These are phyloP conservation scores for Chymomyza costata DNA, from an alignment of 1,140 invertebrate genomes.

Conservation along the genomic window DNA sequence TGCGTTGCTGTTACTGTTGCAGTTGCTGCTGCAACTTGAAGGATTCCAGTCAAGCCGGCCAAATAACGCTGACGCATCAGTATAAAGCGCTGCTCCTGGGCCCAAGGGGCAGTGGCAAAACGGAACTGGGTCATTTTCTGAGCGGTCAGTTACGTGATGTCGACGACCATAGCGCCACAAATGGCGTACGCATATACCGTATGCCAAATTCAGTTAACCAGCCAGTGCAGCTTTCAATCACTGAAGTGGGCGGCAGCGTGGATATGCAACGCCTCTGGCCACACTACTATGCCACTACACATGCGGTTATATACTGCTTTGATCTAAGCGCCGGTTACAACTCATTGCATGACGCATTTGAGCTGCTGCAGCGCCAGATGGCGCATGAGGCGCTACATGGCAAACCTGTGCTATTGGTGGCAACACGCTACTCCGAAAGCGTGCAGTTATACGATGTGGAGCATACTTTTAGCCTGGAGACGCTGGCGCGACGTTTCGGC, in stretches of 20 bases:
- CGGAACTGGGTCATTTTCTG: constrained; percentile 50
- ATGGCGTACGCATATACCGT: constrained; percentile 54
- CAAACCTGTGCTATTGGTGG: constrained; percentile 55
- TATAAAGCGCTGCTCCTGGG: constrained; percentile 61
- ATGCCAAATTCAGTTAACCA: background rate
- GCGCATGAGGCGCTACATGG: constrained; percentile 36
- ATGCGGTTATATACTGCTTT: constrained; percentile 61
- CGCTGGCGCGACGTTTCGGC: constrained; percentile 31
- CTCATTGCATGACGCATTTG: constrained; percentile 31
- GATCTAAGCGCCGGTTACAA: constrained; percentile 34
- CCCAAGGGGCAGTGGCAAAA: constrained; percentile 52
- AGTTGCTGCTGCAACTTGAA: constrained; percentile 15
- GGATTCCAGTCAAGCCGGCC: background rate
- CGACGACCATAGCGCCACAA: constrained; percentile 43
- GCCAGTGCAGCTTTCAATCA: constrained; percentile 27
- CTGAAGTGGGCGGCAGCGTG: constrained; percentile 58
- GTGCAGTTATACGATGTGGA: constrained; percentile 65
- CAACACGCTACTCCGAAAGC: constrained; percentile 43
- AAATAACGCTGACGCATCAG: constrained; percentile 10
- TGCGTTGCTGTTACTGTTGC: constrained; percentile 31
- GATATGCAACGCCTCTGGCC: constrained; percentile 69
- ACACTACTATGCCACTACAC: constrained; percentile 51
- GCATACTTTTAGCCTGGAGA: constrained; percentile 47
- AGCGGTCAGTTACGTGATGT: constrained; percentile 9
- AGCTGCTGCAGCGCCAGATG: constrained; percentile 30